These are phyloP conservation scores for Sitta carolinensis DNA, from an alignment of 2,797 vertebrate genomes.

Conservation along the genomic window DNA sequence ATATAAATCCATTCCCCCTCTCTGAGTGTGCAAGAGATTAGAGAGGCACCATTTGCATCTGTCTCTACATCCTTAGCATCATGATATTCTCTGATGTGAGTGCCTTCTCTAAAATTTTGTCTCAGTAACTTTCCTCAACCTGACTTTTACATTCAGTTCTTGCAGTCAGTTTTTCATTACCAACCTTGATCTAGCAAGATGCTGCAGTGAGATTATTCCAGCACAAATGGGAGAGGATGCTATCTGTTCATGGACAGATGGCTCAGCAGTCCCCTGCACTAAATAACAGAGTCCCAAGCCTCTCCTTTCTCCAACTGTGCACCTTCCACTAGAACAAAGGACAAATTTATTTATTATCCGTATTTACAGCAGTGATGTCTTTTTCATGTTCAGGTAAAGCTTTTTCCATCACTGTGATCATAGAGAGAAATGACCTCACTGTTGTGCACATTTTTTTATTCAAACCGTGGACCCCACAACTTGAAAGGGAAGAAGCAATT, in stretches of 20 bases:
- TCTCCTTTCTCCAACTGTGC: conserved; percentile 40
- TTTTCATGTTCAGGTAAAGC: neutral
- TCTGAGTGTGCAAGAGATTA: neutral
- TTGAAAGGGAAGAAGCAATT: neutral
- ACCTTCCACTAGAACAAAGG: conserved; percentile 41
- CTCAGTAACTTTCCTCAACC: neutral
- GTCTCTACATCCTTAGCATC: neutral
- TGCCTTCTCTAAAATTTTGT: neutral
- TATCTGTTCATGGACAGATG: conserved; percentile 52
- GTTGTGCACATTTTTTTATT: neutral
- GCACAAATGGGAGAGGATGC: conserved; percentile 34
- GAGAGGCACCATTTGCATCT: neutral
- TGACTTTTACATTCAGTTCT: neutral
- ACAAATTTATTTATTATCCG: neutral
- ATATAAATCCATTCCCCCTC: neutral
- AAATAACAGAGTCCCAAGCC: conserved; percentile 56
- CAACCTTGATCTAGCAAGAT: neutral
- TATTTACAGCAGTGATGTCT: neutral
- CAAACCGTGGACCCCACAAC: neutral
- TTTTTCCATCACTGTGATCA: neutral
- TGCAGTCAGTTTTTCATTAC: neutral
- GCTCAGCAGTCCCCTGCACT: conserved; percentile 47
- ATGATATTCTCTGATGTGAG: neutral
- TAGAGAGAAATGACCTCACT: neutral
- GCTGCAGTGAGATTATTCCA: conserved; percentile 9